Base-by-base conservation (phyloP, 2,797 vertebrate species). In the Smutsia temminckii region DNA sequence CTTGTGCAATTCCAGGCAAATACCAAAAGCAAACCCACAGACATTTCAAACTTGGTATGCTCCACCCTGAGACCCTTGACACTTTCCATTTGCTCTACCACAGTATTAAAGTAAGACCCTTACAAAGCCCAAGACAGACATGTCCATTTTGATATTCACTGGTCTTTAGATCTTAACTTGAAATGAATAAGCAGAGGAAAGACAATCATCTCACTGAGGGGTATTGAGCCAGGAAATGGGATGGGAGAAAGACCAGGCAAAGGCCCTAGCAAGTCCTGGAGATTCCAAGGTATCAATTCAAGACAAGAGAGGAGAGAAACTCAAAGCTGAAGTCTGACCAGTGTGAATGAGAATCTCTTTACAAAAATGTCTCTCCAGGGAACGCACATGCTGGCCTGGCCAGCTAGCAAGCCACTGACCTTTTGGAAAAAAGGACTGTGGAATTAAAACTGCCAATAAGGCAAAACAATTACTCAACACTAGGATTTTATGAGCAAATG, bases 141-240 rank as follows among this genome's bases (percentile, higher is more conserved):
- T 71, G 61, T 93, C 95, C 96, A 89, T 84, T 97, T 83, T 88
- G 92, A 81, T 95, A 95, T 95, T 72, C 23, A 0, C 74, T 92
- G 96, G 93, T 87, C 96, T 95, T 97, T 95, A 97, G 93, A 97
- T 96, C 97, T 98, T 97, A 95, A 97, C 96, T 96, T 98, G 97
- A 98, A 97, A 96, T 92, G 97, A 97, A 96, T 80, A 97, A 95
- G 71, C 68, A 79, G n/a, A 84, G 32, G 21, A 46, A 71, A 96
- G 93, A 98, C 96, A 93, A 98, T 89, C 94, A 93, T 97, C 97
- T 95, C 78, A 79, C 92, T 78, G 89, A 75, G 95, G 94, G 87
- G 93, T 53, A 32, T 0, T 1, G 51, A 93, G 80, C 27, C 32
- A 55, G 74, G 85, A 85, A 42, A 40, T 4, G 49, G 18, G 59